A percentile compares a stretch with the other conserved stretches of the same genome.
Evolutionary conservation across 2,797 vertebrate genomes (phyloP).

Genomic region (Periparus ater): DNA sequence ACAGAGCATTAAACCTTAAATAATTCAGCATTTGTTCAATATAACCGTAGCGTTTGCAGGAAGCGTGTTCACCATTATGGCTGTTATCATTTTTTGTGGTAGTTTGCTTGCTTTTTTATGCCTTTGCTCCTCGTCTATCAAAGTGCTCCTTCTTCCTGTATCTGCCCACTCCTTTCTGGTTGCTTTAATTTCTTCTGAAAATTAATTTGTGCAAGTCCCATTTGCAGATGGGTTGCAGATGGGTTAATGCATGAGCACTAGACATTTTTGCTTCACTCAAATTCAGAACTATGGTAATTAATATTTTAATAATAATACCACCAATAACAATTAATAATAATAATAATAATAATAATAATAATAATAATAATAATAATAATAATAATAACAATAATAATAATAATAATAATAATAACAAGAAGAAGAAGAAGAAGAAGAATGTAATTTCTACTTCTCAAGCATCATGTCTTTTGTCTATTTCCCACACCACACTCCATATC

Average conservation of each 20-base stretch:
- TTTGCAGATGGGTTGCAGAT: not conserved
- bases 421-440: too few relatives aligned
- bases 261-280: not conserved
- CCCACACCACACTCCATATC: not conserved
- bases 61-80: not conserved
- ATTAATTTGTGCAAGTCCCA: not conserved
- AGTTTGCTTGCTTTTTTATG: not conserved
- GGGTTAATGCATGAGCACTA: not conserved
- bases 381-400: not conserved
- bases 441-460: not conserved
- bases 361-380: not conserved
- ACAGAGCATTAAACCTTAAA: conserved; percentile 14
- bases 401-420: too few relatives aligned
- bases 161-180: not conserved
- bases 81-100: not conserved
- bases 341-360: too few relatives aligned
- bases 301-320: not conserved
- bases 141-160: not conserved
- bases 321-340: not conserved
- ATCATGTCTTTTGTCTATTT: not conserved
- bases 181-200: not conserved
- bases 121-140: not conserved
- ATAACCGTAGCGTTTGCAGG: not conserved
- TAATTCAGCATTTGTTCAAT: conserved; percentile 47
- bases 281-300: not conserved